Base-by-base conservation (phyloP, 1,140 invertebrate species). In the Aphaenogaster floridana region DNA sequence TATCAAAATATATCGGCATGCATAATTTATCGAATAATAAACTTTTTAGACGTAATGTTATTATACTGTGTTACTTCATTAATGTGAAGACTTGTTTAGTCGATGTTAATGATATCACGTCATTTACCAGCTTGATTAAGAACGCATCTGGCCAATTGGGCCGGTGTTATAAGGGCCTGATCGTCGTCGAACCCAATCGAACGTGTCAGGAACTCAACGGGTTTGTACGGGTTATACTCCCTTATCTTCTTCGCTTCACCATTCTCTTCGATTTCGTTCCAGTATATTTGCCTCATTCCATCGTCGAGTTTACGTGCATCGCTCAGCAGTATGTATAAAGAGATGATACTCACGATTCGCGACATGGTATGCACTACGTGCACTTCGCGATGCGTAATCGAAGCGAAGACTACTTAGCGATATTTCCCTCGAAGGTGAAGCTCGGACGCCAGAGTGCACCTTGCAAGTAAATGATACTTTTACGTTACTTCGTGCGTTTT, bases 111-210 rank as follows among this genome's bases (percentile, higher is more conserved):
- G 42, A 63, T 34, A 63, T 63, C 39, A 21, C 7, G 2, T 79
- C 6, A 3, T 48, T 80, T 91, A 91, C 90, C 90, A 80, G 87
- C 90, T 28, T 91, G 89, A 77, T 91, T 91, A 48, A 91, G 87
- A 50, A 91, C 78, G 50, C 77, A 89, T 89, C 90, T 89, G 50
- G 89, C 28, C 90, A 79, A 85, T 80, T 68, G 88, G 63, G 77
- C 90, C 13, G 78, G 83, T 5, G 87, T 72, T 76, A 78, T 42
- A 17, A 48, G 0, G 3, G 9, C 9, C n/a, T 1, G 15, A 15
- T 45, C 34, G 34, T 66, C 13, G 13, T 68, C 48, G 63, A 86
- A 45, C 28, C 59, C 28, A 42, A 45, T 45, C 42, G 42, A 4
- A 66, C 39, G 64, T 7, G 0, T 4, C 17, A 13, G 6, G 9